Percentiles rank a stretch among this genome's conserved stretches.
Conservation (phyloP, 2,113 vertebrate species). For the Thunnus thynnus region DNA sequence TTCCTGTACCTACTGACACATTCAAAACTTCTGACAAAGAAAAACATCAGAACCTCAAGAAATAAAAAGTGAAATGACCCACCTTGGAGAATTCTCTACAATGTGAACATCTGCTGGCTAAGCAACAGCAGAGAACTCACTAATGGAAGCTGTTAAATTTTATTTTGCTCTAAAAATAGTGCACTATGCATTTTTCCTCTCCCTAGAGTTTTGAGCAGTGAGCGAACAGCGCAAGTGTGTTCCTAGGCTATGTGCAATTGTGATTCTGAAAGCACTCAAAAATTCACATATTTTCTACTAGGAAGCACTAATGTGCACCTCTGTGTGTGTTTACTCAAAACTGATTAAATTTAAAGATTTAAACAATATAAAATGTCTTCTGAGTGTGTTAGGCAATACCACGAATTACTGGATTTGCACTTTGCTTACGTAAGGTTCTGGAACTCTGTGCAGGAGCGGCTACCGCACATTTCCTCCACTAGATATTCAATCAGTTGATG, state of each 20-base stretch:
- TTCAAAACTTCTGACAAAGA: constrained; percentile 26
- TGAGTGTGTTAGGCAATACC: background rate
- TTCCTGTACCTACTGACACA: background rate
- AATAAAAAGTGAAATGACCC: constrained; percentile 55
- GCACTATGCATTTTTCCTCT: constrained; percentile 45
- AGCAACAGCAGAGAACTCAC: constrained; percentile 59
- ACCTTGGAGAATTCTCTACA: constrained; percentile 44
- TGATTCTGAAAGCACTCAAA: constrained; percentile 47
- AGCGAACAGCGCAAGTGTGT: constrained; percentile 49
- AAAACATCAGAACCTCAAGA: constrained; percentile 19
- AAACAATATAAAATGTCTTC: constrained; percentile 37
- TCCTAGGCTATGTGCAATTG: constrained; percentile 32
- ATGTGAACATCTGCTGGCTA: constrained; percentile 51
- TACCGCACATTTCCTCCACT: constrained; percentile 28
- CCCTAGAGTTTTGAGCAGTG: constrained; percentile 49
- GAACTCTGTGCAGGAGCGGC: background rate
- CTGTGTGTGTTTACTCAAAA: constrained; percentile 41
- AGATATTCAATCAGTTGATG: constrained; percentile 50
- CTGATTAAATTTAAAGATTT: constrained; percentile 48
- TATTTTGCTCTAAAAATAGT: constrained; percentile 71
- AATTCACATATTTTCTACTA: constrained; percentile 34
- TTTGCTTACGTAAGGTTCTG: constrained; percentile 8
- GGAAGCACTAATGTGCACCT: background rate
- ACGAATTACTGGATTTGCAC: constrained; percentile 35
- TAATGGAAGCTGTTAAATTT: constrained; percentile 70